Evolutionary conservation across 2,797 vertebrate genomes (phyloP).

Genomic region (Odontamblyopus lacepedii): DNA sequence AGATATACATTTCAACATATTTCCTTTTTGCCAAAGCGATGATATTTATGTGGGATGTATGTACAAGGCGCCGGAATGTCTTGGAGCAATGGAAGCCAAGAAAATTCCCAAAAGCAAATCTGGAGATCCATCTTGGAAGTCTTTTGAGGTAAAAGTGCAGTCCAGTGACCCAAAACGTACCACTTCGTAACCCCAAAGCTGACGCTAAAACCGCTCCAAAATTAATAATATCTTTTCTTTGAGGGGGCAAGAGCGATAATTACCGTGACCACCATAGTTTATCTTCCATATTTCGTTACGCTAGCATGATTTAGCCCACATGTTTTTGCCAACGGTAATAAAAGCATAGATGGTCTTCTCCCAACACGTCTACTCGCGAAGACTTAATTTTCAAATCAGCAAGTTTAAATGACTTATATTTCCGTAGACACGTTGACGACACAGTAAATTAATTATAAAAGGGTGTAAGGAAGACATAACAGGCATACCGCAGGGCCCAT

Average conservation of each 20-base stretch:
- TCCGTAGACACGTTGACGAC: neutral
- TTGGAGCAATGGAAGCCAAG: constrained; percentile 25
- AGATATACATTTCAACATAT: constrained; percentile 30
- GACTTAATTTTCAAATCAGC: constrained; percentile 12
- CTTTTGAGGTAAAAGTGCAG: constrained; percentile 19
- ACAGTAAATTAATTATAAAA: constrained; percentile 43
- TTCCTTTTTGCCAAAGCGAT: constrained; percentile 19
- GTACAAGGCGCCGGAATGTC: constrained; percentile 25
- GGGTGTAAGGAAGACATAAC: constrained; percentile 25
- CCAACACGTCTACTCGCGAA: constrained; percentile 30
- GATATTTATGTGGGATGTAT: constrained; percentile 26
- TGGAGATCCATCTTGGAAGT: constrained; percentile 36
- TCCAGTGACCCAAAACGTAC: neutral
- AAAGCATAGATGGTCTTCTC: constrained; percentile 62
- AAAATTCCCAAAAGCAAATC: constrained; percentile 25
- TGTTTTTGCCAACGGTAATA: constrained; percentile 65
- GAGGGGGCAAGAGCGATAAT: constrained; percentile 51
- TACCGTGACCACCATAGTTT: constrained; percentile 63
- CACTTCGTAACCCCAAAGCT: neutral
- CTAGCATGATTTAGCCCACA: constrained; percentile 70
- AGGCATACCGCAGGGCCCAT: constrained; percentile 25
- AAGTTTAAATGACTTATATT: constrained; percentile 4
- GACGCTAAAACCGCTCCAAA: constrained; percentile 49
- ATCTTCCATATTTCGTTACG: constrained; percentile 67
- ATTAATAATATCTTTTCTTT: constrained; percentile 67